Evolutionary conservation across 2,888 invertebrate genomes (phyloP).

Genomic region (Athalia rosae): DNA sequence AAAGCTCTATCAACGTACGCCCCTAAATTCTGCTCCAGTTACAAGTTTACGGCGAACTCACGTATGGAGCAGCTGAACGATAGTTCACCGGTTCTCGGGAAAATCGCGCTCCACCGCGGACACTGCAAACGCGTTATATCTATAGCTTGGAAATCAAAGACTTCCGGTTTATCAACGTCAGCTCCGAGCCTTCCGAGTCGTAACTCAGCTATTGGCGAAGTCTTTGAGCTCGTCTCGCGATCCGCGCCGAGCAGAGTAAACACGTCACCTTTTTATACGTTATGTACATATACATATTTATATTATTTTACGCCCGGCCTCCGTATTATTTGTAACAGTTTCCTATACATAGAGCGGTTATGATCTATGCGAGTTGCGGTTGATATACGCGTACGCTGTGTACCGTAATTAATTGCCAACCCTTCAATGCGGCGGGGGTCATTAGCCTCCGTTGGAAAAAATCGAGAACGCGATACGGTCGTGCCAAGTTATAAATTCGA

Average conservation of each 20-base stretch:
- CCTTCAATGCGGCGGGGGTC: constrained; percentile 37
- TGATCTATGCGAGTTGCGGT: constrained; percentile 20
- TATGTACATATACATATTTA: neutral
- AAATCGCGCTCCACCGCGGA: neutral
- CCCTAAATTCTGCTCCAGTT: constrained; percentile 45
- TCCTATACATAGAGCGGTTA: neutral
- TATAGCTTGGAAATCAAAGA: constrained; percentile 36
- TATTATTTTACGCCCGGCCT: neutral
- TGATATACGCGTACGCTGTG: too few species aligned
- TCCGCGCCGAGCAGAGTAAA: neutral
- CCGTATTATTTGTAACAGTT: neutral
- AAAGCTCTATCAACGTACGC: constrained; percentile 41
- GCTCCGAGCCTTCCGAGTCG: constrained; percentile 7
- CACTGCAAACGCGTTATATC: too few species aligned
- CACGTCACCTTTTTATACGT: neutral
- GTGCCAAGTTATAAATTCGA: neutral
- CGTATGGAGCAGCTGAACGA: constrained; percentile 30
- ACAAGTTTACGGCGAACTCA: constrained; percentile 36
- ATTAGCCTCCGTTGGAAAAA: constrained; percentile 35
- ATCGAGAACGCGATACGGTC: constrained; percentile 8
- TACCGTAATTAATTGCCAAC: constrained; percentile 26
- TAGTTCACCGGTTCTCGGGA: constrained; percentile 24
- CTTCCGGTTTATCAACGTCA: constrained; percentile 14
- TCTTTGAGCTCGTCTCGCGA: constrained; percentile 27
- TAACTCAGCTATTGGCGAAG: constrained; percentile 38